Percentiles rank a stretch among this genome's conserved stretches.
Evolutionary conservation across 1,140 invertebrate genomes (phyloP).

Genomic region (Wasmannia auropunctata): DNA sequence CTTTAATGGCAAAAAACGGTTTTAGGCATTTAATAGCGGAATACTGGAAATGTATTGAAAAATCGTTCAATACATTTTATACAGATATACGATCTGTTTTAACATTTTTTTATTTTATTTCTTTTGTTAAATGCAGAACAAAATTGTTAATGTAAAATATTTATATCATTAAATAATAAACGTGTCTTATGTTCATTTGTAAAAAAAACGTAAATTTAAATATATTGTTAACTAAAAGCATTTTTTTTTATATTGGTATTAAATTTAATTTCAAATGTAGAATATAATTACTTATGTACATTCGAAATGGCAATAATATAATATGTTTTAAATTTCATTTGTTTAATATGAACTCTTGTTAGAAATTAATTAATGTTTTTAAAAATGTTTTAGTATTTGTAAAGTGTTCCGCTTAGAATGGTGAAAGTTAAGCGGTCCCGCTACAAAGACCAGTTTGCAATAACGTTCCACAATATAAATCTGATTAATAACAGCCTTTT

Average conservation of each 20-base stretch:
- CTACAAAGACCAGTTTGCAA: constrained; percentile 9
- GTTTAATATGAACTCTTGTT: neutral
- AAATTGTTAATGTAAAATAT: neutral
- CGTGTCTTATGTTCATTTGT: neutral
- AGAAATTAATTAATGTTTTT: neutral
- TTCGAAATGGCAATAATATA: neutral
- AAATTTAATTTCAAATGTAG: constrained; percentile 18
- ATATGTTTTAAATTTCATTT: constrained; percentile 18
- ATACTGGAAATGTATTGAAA: neutral
- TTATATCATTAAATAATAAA: constrained; percentile 3
- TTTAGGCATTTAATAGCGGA: neutral
- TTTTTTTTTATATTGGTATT: neutral
- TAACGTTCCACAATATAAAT: constrained; percentile 2
- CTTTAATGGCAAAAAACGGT: neutral
- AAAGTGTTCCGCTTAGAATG: constrained; percentile 25
- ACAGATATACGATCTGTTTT: neutral
- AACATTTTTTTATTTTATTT: neutral
- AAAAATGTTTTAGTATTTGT: constrained; percentile 23
- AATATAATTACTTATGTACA: neutral
- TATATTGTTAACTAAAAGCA: neutral
- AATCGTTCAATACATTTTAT: constrained; percentile 10
- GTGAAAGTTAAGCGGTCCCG: constrained; percentile 7
- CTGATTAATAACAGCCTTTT: neutral
- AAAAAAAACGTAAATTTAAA: neutral
- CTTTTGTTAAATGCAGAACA: neutral